phyloP scores from a whole-genome alignment of 2,113 vertebrate genomes.

The Hippocampus zosterae region DNA sequence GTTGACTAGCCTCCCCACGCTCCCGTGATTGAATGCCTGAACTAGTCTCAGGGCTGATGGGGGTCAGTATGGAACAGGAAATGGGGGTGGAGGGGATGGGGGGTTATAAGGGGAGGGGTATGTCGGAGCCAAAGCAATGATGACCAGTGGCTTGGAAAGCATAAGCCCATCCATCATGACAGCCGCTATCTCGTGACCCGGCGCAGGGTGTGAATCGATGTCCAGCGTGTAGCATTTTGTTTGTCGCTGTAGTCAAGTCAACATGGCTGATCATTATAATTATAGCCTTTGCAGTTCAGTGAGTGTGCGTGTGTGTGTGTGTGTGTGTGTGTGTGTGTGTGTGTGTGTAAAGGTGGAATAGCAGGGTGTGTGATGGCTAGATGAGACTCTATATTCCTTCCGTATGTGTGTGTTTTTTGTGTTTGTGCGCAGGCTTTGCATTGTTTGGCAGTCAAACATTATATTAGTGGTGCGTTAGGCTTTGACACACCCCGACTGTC shows the following conservation, averaged over 20 bases:
- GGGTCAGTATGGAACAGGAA: slow-evolving; percentile 61
- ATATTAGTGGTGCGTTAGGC: slow-evolving; percentile 58
- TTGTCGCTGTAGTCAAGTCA: slow-evolving; percentile 28
- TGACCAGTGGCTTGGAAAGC: slow-evolving; percentile 61
- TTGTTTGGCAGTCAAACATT: slow-evolving; percentile 62
- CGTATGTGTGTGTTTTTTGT: slow-evolving; percentile 19
- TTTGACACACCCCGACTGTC: slow-evolving; percentile 61
- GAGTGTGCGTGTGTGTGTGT: slow-evolving; percentile 3
- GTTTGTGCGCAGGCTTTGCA: slow-evolving; percentile 34
- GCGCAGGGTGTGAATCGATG: slow-evolving; percentile 39
- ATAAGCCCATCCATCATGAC: slow-evolving; percentile 57
- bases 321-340: slow-evolving; percentile 5
- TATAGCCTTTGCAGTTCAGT: slow-evolving; percentile 35
- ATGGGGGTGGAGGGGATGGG: slow-evolving; percentile 45
- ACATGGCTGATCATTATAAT: slow-evolving; percentile 54
- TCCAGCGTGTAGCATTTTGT: slow-evolving; percentile 33
- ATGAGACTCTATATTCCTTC: slow-evolving; percentile 54
- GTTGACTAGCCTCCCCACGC: slow-evolving; percentile 8
- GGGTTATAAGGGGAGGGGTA: slow-evolving; percentile 33
- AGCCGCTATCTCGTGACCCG: slow-evolving; percentile 40
- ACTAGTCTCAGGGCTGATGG: slow-evolving; percentile 55
- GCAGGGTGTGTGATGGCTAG: slow-evolving; percentile 42
- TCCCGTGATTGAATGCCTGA: slow-evolving; percentile 36
- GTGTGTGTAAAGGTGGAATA: slow-evolving; percentile 46
- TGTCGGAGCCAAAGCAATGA: slow-evolving; percentile 41